Conservation (phyloP, 2,888 invertebrate genomes). For the Oegoconia quadripuncta region DNA sequence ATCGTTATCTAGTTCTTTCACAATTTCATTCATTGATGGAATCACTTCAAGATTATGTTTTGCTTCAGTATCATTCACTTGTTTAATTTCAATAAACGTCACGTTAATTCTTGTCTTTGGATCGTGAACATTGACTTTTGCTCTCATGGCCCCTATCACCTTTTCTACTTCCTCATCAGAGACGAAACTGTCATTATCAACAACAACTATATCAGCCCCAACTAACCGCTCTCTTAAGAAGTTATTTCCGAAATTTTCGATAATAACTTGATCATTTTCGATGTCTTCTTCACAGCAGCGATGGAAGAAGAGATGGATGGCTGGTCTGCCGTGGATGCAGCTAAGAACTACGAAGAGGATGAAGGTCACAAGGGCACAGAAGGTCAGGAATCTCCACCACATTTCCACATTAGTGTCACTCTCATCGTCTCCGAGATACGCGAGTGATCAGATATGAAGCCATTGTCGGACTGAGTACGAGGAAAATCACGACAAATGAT, state of each 20-base stretch:
- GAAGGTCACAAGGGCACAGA: slow-evolving; percentile 55
- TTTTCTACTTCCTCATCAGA: slow-evolving; percentile 29
- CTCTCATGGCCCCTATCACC: slow-evolving; percentile 26
- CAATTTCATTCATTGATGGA: too few species aligned
- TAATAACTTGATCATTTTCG: slow-evolving; percentile 60
- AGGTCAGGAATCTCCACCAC: slow-evolving; percentile 64
- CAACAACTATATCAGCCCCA: slow-evolving; percentile 38
- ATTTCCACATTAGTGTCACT: slow-evolving; percentile 32
- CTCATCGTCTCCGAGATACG: not conserved
- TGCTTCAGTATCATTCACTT: not conserved
- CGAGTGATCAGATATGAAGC: not conserved
- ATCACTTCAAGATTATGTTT: too few species aligned
- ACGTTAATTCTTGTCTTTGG: slow-evolving; percentile 19
- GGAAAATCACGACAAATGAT: slow-evolving; percentile 22
- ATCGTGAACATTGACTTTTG: slow-evolving; percentile 33
- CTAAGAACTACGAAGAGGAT: slow-evolving; percentile 54
- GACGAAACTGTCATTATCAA: slow-evolving; percentile 29
- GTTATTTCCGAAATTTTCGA: slow-evolving; percentile 57
- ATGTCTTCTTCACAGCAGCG: slow-evolving; percentile 59
- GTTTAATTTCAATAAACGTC: not conserved
- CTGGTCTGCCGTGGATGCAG: slow-evolving; percentile 57
- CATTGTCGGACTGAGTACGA: slow-evolving; percentile 3
- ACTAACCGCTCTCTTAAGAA: slow-evolving; percentile 54
- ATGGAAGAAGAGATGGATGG: slow-evolving; percentile 51
- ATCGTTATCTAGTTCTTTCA: too few species aligned